phyloP scores from a whole-genome alignment of 1,140 invertebrate species.

The Palaemon carinicauda region DNA sequence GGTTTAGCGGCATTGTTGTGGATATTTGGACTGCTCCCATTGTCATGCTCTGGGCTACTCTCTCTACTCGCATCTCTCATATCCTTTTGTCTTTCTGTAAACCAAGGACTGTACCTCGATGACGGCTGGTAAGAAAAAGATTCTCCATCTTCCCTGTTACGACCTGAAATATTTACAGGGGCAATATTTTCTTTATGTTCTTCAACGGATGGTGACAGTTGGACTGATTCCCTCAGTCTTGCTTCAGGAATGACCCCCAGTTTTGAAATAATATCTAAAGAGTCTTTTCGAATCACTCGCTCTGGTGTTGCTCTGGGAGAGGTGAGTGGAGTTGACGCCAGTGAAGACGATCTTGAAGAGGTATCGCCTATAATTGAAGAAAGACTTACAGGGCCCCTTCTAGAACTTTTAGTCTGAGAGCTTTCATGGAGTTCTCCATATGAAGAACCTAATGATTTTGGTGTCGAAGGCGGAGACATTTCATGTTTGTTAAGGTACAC shows the following conservation, averaged over 20 bases:
- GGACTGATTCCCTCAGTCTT: neutral
- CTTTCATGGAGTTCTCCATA: neutral
- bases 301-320: slow-evolving; percentile 49
- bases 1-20: neutral
- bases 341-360: slow-evolving; percentile 44
- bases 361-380: slow-evolving; percentile 51
- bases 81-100: slow-evolving; percentile 13
- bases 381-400: slow-evolving; percentile 49
- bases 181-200: slow-evolving; percentile 51
- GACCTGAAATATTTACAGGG: neutral
- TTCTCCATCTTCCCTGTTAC: neutral
- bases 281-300: slow-evolving; percentile 21
- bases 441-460: neutral
- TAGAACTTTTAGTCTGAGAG: neutral
- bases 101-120: neutral
- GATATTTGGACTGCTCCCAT: neutral
- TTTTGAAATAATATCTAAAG: neutral
- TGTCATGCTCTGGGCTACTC: neutral
- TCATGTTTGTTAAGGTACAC: no score
- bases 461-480: neutral
- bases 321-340: slow-evolving; percentile 37
- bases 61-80: neutral
- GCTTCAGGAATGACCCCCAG: slow-evolving; percentile 30
- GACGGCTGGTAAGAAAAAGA: slow-evolving; percentile 23
- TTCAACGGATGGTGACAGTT: neutral